Base-by-base conservation (phyloP, 2,113 vertebrate genomes). In the Pterocles gutturalis region DNA sequence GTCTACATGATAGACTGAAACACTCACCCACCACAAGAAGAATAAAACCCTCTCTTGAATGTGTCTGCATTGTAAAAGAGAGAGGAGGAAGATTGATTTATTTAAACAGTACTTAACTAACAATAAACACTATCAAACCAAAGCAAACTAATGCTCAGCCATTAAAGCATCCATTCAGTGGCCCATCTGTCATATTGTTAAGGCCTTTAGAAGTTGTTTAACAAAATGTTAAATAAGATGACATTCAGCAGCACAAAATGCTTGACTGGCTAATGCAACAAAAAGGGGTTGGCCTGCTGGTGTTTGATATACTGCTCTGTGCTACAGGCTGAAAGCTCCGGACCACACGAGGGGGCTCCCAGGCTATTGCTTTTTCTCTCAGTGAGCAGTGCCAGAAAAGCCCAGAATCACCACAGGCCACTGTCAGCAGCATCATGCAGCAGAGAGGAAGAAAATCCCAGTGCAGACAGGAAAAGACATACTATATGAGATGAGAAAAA, bases 171-270 rank as follows among this genome's bases (percentile, higher is more conserved):
- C 96, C 86, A 90, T 96, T 98, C 97, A 97, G 94, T 92, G 94
- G 95, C 94, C 97, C 97, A 98, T 98, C 97, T 97, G 97, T 98
- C 97, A 98, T 97, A 97, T 92, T 96, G 98, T 98, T 98, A 98
- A 98, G 97, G 97, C 97, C 97, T 98, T 98, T 98, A 98, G 97
- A 98, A 98, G 95, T 89, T 98, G 98, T 98, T 98, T 98, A 98
- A 98, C 97, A 98, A 98, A 98, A 98, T 97, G 97, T 97, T 98
- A 98, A 98, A 98, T 98, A 98, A 98, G 96, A 98, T 98, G 97
- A 98, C 97, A 98, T 98, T 98, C 98, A 98, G 95, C 97, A 97
- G 96, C 96, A 94, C 97, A 98, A 97, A 98, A 98, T 96, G 97
- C 97, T 98, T 98, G 97, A 97, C 96, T 97, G 97, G 87, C 84